Conservation (phyloP, 2,797 vertebrate genomes). For the Melanotaenia maccullochi region DNA sequence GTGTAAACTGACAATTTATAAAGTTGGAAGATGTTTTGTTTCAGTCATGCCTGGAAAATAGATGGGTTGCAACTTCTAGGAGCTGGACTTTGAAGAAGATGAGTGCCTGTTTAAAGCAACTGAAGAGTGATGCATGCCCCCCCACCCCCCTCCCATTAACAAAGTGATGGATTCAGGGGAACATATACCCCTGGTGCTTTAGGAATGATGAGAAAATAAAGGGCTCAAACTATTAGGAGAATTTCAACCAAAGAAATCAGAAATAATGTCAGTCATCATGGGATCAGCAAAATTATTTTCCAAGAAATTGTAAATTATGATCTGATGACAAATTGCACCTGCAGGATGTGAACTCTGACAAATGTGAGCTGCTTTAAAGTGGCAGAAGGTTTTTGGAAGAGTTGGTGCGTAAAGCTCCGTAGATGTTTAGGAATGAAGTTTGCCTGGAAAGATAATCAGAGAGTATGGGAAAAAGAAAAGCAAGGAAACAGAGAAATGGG, state of each 20-base stretch:
- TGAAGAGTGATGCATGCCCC: conserved; percentile 19
- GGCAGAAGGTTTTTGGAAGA: conserved; percentile 35
- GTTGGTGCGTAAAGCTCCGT: conserved; percentile 49
- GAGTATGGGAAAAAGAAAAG: conserved; percentile 31
- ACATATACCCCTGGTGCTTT: conserved; percentile 19
- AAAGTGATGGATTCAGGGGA: conserved; percentile 36
- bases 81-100: conserved; percentile 19
- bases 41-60: conserved; percentile 34
- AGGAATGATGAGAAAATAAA: conserved; percentile 49
- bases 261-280: background rate
- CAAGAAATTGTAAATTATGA: background rate
- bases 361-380: conserved; percentile 37
- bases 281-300: background rate
- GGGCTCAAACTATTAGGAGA: conserved; percentile 12
- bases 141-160: conserved; percentile 1
- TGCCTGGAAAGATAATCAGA: conserved; percentile 78
- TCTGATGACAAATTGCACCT: conserved; percentile 32
- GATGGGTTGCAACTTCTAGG: conserved; percentile 16
- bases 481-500: conserved; percentile 11
- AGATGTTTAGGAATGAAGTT: conserved; percentile 69
- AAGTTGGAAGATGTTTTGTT: conserved; percentile 50
- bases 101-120: conserved; percentile 39
- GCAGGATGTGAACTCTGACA: conserved; percentile 17
- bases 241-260: background rate
- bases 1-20: conserved; percentile 2